Evolutionary conservation across 2,888 invertebrate genomes (phyloP), one percentile per base, ranked within the genome.

Genomic region (Girardia tigrina): DNA sequence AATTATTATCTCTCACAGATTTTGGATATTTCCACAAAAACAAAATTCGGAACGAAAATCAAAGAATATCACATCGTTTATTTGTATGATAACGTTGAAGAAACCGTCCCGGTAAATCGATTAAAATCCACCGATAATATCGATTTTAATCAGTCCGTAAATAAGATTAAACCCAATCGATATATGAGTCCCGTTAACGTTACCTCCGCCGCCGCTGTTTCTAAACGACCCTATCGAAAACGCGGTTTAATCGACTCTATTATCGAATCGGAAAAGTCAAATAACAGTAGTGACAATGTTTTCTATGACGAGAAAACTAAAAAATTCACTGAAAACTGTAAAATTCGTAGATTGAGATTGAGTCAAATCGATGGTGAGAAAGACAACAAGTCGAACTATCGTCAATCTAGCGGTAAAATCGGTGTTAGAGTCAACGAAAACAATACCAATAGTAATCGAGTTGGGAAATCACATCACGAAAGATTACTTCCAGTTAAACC

Each of bases 11-110:
- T 56, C n/a, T 56, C 56, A 20, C 56, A 56, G 23, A 56, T 56
- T 56, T 56, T 56, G 56, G 56, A 56, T n/a, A 56, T 56, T 20
- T 20, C 8, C 56, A 56, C 20, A 20, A 56, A 56, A 56, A 56
- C 56, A 2, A 56, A 56, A 16, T 56, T 56, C 23, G 56, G 56
- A 56, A 56, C 56, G n/a, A 56, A 56, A 56, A 23, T 56, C 8
- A 56, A 56, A 56, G 56, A 56, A 23, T 56, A 56, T 56, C 56
- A 56, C n/a, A 56, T 56, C 23, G 56, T 56, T 56, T 56, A 56
- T 56, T 23, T 56, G n/a, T 56, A 56, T 56, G 56, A 56, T 56
- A 56, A 56, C n/a, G 56, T 56, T n/a, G 56, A 56, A 23, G 56
- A 56, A n/a, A 56, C 4, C 4, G 56, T 56, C 23, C 23, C 56